These are phyloP conservation scores for Deroplatys truncata DNA, from an alignment of 2,888 invertebrate genomes.

Conservation along the genomic window DNA sequence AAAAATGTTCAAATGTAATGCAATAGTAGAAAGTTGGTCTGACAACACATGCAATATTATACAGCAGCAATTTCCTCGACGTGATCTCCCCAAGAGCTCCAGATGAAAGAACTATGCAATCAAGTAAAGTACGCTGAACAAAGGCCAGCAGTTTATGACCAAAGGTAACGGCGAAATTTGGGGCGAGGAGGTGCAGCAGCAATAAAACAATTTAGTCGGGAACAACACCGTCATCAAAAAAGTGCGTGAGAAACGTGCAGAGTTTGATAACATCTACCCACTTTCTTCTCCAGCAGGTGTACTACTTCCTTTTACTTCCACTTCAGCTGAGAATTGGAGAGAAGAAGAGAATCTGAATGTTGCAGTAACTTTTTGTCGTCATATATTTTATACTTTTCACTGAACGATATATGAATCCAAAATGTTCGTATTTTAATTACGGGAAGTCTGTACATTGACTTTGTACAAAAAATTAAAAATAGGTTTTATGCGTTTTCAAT, in stretches of 20 bases:
- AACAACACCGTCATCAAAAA: background rate
- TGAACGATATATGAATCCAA: no score
- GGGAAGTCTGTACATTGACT: no score
- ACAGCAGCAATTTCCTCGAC: background rate
- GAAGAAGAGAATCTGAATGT: background rate
- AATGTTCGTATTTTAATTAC: no score
- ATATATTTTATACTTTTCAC: no score
- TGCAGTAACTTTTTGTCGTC: no score
- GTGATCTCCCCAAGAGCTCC: background rate
- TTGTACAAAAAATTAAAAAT: no score
- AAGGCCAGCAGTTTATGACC: background rate
- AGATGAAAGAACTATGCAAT: background rate
- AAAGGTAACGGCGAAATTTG: background rate
- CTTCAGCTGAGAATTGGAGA: background rate
- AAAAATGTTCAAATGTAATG: no score
- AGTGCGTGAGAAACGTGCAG: background rate
- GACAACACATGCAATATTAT: background rate
- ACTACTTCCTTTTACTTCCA: no score
- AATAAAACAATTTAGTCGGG: background rate
- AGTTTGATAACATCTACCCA: background rate
- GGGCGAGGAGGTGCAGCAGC: background rate
- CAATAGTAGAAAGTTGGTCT: no score
- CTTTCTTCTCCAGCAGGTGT: background rate
- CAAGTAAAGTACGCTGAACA: background rate
- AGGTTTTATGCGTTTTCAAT: no score